phyloP scores from a whole-genome alignment of 2,797 vertebrate genomes.

The Telmatherina bonti region DNA sequence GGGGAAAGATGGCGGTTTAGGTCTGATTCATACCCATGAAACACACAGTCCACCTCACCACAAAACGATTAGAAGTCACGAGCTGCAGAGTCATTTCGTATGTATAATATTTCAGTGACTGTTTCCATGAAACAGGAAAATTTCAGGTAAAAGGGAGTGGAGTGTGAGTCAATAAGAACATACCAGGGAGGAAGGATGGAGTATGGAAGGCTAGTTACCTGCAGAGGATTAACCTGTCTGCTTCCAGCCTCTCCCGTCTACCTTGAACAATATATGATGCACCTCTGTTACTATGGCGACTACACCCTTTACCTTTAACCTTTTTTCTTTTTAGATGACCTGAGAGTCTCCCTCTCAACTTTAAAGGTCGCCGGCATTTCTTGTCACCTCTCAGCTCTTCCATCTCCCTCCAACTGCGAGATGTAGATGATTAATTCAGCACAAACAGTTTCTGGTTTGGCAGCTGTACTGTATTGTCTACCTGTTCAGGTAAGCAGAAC shows the following conservation, averaged over 20 bases:
- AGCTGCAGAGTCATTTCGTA: background rate
- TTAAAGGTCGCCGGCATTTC: background rate
- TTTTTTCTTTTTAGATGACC: background rate
- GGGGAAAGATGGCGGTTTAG: too few relatives aligned
- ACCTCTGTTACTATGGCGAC: conserved; percentile 48
- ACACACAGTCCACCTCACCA: background rate
- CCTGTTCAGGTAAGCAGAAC: conserved; percentile 44
- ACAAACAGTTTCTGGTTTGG: background rate
- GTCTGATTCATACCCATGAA: too few relatives aligned
- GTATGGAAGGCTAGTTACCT: conserved; percentile 66
- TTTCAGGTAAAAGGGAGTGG: conserved; percentile 43
- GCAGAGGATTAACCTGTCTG: conserved; percentile 81
- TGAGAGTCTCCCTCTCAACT: background rate
- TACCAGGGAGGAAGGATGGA: conserved; percentile 50
- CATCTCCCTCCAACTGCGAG: background rate
- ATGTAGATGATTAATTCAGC: conserved; percentile 32
- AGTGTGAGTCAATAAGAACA: conserved; percentile 69
- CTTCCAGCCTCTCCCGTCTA: conserved; percentile 68
- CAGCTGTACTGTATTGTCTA: conserved; percentile 11
- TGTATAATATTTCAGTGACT: background rate
- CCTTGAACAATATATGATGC: conserved; percentile 60
- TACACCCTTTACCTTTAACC: conserved; percentile 19
- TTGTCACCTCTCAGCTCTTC: background rate
- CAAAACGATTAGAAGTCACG: background rate
- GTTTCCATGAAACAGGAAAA: background rate